Evolutionary conservation across 2,113 vertebrate genomes (phyloP).

Genomic region (Lagopus leucura): DNA sequence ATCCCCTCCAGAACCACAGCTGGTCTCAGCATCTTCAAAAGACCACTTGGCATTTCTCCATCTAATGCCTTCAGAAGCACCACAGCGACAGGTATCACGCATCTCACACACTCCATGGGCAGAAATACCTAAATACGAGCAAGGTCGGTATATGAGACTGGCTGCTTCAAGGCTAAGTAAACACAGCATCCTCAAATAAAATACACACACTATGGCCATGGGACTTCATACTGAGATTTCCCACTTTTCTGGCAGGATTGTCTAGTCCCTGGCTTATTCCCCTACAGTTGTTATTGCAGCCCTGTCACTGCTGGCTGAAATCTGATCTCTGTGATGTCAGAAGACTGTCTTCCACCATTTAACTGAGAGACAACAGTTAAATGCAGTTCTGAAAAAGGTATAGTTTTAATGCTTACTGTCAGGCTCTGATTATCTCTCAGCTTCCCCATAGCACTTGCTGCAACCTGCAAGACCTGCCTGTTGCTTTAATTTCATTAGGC

Average conservation of each 20-base stretch:
- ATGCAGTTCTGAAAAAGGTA: neutral
- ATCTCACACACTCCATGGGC: neutral
- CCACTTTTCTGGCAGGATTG: neutral
- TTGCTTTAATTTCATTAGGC: neutral
- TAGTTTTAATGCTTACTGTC: neutral
- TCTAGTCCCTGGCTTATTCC: neutral
- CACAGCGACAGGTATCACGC: neutral
- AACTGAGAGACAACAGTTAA: neutral
- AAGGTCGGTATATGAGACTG: neutral
- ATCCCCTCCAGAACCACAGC: neutral
- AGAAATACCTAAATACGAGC: neutral
- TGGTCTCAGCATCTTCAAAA: neutral
- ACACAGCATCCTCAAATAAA: neutral
- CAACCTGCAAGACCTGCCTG: neutral
- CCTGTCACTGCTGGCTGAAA: neutral
- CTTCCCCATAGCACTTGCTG: neutral
- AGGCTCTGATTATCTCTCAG: neutral
- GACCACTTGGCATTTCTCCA: neutral
- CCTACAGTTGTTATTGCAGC: neutral
- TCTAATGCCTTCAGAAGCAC: neutral
- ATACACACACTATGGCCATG: neutral
- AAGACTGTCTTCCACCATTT: neutral
- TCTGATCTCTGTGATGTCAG: neutral
- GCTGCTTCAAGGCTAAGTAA: neutral
- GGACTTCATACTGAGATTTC: neutral